phyloP scores from a whole-genome alignment of 2,797 vertebrate genomes.

The Pelochelys cantorii region DNA sequence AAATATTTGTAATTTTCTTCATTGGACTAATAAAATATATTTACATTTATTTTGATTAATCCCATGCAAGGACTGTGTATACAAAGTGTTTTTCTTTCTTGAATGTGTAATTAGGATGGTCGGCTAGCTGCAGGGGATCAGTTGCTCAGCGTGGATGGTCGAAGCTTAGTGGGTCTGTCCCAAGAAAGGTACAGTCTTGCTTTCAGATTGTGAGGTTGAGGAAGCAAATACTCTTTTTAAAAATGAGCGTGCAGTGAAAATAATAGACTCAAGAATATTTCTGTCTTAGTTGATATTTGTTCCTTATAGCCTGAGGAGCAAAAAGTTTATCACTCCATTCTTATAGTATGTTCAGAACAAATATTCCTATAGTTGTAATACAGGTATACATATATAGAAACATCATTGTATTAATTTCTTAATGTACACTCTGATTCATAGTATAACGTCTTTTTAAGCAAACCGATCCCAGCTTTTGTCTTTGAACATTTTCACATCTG shows the following conservation, averaged over 20 bases:
- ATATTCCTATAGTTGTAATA: fast-evolving
- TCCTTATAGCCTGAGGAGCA: background rate
- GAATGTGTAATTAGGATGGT: constrained; percentile 85
- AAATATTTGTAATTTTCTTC: background rate
- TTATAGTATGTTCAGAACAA: background rate
- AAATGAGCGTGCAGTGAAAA: background rate
- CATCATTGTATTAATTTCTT: background rate
- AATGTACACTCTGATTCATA: background rate
- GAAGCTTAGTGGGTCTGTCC: constrained; percentile 96
- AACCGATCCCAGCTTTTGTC: background rate
- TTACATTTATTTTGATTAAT: background rate
- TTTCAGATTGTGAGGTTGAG: background rate
- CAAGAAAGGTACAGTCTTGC: constrained; percentile 90
- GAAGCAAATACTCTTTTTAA: background rate
- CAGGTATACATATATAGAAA: fast-evolving
- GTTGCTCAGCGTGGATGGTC: constrained; percentile 96
- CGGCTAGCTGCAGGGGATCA: constrained; percentile 97
- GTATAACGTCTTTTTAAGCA: background rate
- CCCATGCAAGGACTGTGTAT: background rate
- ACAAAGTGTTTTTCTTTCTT: background rate
- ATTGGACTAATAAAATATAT: background rate
- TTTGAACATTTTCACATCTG: background rate
- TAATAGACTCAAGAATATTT: fast-evolving
- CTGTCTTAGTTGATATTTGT: background rate
- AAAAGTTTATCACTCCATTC: background rate